phyloP scores from a whole-genome alignment of 2,888 invertebrate genomes.

The Himalopsyche tibetana region DNA sequence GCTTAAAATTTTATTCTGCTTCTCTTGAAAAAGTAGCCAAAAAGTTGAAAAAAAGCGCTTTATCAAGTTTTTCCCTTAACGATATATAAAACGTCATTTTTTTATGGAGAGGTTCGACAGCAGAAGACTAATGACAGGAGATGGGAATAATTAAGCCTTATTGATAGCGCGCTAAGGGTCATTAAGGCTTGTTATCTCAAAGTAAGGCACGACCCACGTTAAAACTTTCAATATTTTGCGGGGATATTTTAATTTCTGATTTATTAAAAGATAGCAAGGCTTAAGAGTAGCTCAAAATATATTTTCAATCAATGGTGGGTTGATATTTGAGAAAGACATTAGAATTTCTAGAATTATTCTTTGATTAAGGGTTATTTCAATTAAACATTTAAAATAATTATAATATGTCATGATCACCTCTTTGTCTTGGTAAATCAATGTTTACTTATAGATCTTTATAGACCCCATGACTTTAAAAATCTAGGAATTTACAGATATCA shows the following conservation, averaged over 20 bases:
- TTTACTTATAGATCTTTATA: too few species aligned
- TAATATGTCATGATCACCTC: too few species aligned
- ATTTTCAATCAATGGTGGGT: too few species aligned
- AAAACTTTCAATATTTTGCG: slow-evolving; percentile 21
- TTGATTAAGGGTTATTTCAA: too few species aligned
- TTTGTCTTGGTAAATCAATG: too few species aligned
- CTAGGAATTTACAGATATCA: too few species aligned
- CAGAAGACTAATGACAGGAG: slow-evolving; percentile 24
- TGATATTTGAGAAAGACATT: too few species aligned
- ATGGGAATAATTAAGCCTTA: slow-evolving; percentile 31
- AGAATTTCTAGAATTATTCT: too few species aligned
- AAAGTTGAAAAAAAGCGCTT: slow-evolving; percentile 2
- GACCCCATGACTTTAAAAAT: too few species aligned
- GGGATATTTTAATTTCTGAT: background rate
- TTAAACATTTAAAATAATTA: too few species aligned
- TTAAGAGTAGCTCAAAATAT: too few species aligned
- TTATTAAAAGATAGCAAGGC: background rate
- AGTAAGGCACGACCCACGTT: slow-evolving; percentile 4
- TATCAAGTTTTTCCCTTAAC: background rate
- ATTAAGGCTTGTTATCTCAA: slow-evolving; percentile 23
- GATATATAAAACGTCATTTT: slow-evolving; percentile 22
- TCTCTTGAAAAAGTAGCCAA: background rate
- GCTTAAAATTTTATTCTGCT: background rate
- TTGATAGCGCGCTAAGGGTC: slow-evolving; percentile 28
- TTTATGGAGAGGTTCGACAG: background rate